Percentiles rank a stretch among this genome's conserved stretches.
phyloP scores from a whole-genome alignment of 53 echinoderm and acorn worm genomes.

The Henricia sp. region DNA sequence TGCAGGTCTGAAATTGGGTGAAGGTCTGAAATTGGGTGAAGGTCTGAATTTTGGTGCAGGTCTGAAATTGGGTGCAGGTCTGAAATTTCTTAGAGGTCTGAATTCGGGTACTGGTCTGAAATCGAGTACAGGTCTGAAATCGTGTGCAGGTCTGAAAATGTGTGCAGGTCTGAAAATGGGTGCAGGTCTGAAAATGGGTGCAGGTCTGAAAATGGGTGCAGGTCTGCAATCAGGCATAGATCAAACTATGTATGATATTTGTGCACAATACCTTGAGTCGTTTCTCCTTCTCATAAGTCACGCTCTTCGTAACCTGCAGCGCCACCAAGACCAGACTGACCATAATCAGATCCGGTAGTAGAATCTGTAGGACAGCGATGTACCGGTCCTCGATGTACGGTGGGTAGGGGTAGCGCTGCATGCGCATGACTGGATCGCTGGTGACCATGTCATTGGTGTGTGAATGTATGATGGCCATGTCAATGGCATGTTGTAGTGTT shows the following conservation, averaged over 20 bases:
- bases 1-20: no score
- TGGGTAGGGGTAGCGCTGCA: slow-evolving; percentile 84
- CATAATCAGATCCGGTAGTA: slow-evolving; percentile 74
- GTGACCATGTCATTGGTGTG: slow-evolving; percentile 19
- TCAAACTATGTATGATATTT: no score
- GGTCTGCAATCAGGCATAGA: no score
- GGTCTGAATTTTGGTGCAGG: no score
- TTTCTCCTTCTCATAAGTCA: slow-evolving; percentile 85
- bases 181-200: no score
- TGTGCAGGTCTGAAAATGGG: neutral
- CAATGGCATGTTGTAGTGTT: slow-evolving; percentile 70
- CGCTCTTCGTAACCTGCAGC: slow-evolving; percentile 70
- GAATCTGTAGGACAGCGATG: slow-evolving; percentile 71
- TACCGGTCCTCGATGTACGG: slow-evolving; percentile 81
- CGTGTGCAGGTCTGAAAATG: neutral
- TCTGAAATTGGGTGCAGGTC: no score
- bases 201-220: no score
- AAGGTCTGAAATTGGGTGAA: no score
- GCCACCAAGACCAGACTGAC: slow-evolving; percentile 77
- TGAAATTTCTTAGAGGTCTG: no score
- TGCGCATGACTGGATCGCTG: slow-evolving; percentile 45
- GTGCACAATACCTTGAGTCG: slow-evolving; percentile 71
- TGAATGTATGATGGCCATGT: slow-evolving; percentile 74
- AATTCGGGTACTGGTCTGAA: no score
- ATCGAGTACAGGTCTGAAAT: no score